phyloP scores from a whole-genome alignment of 2,888 invertebrate species.

The Pristionchus maxplancki region DNA sequence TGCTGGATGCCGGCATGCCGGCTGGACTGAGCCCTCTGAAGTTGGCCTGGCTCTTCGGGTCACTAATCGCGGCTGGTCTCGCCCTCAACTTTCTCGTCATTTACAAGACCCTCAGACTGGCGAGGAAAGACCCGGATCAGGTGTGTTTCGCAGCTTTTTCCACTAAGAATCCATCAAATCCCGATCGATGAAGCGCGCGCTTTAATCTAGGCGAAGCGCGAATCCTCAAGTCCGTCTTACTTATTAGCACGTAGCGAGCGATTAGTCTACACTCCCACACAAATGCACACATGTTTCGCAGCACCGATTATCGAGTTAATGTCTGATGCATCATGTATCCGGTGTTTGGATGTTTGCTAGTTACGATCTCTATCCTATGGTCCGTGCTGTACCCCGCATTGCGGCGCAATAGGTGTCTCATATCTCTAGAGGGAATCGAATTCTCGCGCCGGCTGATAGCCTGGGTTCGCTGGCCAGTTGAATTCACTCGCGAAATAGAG shows the following conservation, averaged over 20 bases:
- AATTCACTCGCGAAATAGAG: background rate
- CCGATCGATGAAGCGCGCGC: background rate
- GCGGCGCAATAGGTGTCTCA: background rate
- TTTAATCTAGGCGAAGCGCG: background rate
- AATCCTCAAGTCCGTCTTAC: background rate
- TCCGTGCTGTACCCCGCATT: too few relatives aligned
- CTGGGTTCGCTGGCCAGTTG: background rate
- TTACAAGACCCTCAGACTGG: slow-evolving; percentile 62
- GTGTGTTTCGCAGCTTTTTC: slow-evolving; percentile 50
- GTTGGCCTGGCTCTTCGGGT: slow-evolving; percentile 52
- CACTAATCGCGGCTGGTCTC: slow-evolving; percentile 62
- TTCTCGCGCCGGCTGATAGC: slow-evolving; percentile 9
- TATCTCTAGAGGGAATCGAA: background rate
- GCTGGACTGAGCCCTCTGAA: background rate
- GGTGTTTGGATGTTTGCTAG: background rate
- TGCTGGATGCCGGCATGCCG: slow-evolving; percentile 9
- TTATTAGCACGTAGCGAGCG: background rate
- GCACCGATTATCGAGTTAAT: background rate
- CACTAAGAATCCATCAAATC: too few relatives aligned
- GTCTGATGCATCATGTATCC: background rate
- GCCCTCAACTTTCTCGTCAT: slow-evolving; percentile 68
- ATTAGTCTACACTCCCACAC: background rate
- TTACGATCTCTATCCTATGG: too few relatives aligned
- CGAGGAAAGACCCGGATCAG: slow-evolving; percentile 66
- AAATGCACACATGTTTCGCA: background rate